Evolutionary conservation across 2,113 vertebrate species (phyloP).

Genomic region (cat (Felis catus)): DNA sequence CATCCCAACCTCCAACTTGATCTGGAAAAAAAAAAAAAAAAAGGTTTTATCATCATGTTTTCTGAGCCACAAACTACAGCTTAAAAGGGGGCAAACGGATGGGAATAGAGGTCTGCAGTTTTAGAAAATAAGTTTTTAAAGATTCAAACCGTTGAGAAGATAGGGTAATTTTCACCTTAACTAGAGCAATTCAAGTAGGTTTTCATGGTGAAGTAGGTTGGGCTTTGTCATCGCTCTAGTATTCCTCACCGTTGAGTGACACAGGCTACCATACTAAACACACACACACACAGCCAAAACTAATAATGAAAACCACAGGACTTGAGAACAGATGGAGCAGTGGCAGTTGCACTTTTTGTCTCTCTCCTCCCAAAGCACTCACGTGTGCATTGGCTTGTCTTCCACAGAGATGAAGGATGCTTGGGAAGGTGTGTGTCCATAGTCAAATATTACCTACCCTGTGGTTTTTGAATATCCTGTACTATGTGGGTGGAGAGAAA

Average conservation of each 20-base stretch:
- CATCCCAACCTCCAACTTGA: background rate
- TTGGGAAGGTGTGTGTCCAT: background rate
- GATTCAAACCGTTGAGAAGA: background rate
- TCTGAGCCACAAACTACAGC: background rate
- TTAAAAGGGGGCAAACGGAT: background rate
- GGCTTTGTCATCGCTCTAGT: background rate
- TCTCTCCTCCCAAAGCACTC: background rate
- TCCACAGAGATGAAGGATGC: background rate
- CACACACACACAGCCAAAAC: background rate
- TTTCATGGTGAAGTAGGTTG: background rate
- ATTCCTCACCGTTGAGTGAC: background rate
- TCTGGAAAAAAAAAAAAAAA: background rate
- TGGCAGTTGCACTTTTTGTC: background rate
- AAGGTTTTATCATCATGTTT: background rate
- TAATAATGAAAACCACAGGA: background rate
- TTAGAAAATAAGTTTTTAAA: background rate
- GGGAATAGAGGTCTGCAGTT: background rate
- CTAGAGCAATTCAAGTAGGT: background rate
- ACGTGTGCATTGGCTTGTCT: background rate
- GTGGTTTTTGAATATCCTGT: background rate
- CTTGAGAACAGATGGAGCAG: background rate
- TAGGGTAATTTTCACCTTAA: background rate
- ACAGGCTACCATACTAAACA: background rate
- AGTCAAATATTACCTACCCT: background rate
- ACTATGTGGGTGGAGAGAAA: background rate